Evolutionary conservation across 2,113 vertebrate species (phyloP).

Genomic region (Ammospiza caudacuta): DNA sequence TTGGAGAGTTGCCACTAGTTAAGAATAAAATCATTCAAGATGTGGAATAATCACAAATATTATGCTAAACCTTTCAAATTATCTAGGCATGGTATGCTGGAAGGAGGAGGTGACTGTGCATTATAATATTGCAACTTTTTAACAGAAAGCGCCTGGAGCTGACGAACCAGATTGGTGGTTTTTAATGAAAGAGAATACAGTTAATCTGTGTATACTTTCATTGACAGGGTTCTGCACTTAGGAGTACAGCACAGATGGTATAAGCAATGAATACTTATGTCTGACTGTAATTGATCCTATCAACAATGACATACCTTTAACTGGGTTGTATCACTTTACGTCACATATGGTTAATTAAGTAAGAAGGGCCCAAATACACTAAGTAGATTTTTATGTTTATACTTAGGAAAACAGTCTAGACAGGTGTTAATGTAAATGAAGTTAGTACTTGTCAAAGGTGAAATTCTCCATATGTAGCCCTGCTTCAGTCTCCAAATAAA

Average conservation of each 20-base stretch:
- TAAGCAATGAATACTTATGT: conserved; percentile 65
- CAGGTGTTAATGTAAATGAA: conserved; percentile 74
- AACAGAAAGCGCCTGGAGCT: not conserved
- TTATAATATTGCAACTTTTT: conserved; percentile 5
- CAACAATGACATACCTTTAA: conserved; percentile 72
- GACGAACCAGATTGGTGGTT: conserved; percentile 47
- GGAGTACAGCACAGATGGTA: conserved; percentile 62
- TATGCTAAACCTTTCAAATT: not conserved
- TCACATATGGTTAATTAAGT: conserved; percentile 72
- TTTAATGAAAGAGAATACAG: conserved; percentile 52
- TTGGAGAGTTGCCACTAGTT: not conserved
- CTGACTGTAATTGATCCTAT: conserved; percentile 73
- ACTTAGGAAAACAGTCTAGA: conserved; percentile 70
- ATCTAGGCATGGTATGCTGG: not conserved
- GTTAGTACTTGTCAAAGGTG: conserved; percentile 71
- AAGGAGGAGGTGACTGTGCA: not conserved
- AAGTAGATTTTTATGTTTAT: conserved; percentile 69
- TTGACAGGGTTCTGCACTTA: conserved; percentile 64
- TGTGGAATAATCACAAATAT: not conserved
- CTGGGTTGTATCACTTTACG: conserved; percentile 66
- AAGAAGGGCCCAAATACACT: conserved; percentile 59
- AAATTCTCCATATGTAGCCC: conserved; percentile 68
- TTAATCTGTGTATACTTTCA: conserved; percentile 56
- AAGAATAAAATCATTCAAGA: not conserved
- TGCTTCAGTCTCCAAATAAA: conserved; percentile 66